Base-by-base conservation (phyloP, 2,888 invertebrate genomes). In the Ormyrus labotus region DNA sequence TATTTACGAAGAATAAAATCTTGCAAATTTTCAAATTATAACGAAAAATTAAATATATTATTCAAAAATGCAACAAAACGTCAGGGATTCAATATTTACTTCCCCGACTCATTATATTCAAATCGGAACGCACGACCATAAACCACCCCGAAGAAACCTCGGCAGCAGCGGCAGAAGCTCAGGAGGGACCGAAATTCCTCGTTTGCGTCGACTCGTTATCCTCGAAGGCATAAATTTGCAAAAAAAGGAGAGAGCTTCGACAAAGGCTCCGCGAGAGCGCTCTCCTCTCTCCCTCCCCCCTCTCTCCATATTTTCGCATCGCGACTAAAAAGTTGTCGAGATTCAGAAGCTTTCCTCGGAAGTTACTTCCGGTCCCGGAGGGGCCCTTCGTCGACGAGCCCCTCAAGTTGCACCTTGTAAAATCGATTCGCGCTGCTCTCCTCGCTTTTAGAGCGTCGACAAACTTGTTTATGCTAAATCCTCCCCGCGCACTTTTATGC, bases 391-490 rank as follows among this genome's bases (percentile, higher is more conserved):
- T 68, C 68, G 19, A 19, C 19, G 19, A 19, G 19, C 19, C 19
- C 19, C 19, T 19, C 19, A 19, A 19, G 19, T 19, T 19, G 19
- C 19, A 13, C 45, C 45, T 11, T 11, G 45, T n/a, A 19, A 45
- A 74, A 69, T 80, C 79, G 69, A 74, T 70, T 77, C 7, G 11
- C 7, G n/a, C 55, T 63, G 63, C 57, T 77, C 64, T 70, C 64
- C 57, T 63, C 63, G 63, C 68, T 61, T 76, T 76, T 69, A 10
- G 75, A 50, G 50, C 48, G n/a, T 48, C 7, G 11, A 19, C 55
- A 70, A 79, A 74, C 34, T 63, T 70, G 64, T 70, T 79, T 69
- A 79, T 74, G 69, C 64, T 69, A 74, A 79, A 61, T 48, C 11
- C 13, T 67, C 48, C 48, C 9, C 48, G 8, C 45, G 19, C 19